Conservation (phyloP, 2,113 vertebrate species). For the Dolichotis patagonum region DNA sequence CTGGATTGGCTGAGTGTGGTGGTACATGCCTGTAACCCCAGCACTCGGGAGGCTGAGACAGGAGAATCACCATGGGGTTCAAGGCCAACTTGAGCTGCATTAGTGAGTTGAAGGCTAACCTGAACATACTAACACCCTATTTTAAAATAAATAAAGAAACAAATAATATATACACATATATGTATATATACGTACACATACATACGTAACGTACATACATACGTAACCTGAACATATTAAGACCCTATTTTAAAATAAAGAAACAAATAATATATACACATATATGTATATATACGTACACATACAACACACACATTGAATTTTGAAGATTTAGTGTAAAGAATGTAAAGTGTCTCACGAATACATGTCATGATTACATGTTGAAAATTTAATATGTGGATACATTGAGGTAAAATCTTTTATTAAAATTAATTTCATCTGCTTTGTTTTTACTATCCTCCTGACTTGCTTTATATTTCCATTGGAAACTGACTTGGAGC, state of each 20-base stretch:
- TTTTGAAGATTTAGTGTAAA: neutral
- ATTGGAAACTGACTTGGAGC: neutral
- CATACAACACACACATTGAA: neutral
- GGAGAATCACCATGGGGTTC: neutral
- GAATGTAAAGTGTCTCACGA: neutral
- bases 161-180: neutral
- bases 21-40: neutral
- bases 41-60: neutral
- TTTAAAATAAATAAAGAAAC: neutral
- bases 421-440: neutral
- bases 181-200: neutral
- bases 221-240: neutral
- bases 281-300: neutral
- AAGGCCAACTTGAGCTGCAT: neutral
- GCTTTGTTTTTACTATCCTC: neutral
- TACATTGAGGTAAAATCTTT: neutral
- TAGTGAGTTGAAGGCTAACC: neutral
- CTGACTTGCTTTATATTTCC: neutral
- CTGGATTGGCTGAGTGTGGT: neutral
- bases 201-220: no score
- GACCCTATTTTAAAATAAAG: neutral
- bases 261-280: neutral
- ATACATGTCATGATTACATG: neutral
- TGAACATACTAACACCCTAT: neutral
- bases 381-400: neutral